A percentile compares a stretch with the other conserved stretches of the same genome.
Conservation (phyloP, 2,113 vertebrate species). For the Eurystomus gularis region DNA sequence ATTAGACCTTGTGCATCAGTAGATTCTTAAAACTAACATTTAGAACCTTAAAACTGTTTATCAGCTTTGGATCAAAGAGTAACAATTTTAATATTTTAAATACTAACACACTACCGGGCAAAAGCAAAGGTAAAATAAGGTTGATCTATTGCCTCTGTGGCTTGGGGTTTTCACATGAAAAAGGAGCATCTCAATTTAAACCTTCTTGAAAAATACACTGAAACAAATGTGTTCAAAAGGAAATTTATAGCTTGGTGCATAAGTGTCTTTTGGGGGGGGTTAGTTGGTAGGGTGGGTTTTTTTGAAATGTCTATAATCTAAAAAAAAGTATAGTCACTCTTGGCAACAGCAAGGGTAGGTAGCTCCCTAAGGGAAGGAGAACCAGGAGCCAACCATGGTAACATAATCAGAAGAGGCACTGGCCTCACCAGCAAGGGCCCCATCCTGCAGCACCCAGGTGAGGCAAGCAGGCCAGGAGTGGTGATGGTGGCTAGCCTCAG, state of each 20-base stretch:
- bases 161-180: neutral
- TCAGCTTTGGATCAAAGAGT: neutral
- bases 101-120: neutral
- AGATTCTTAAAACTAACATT: neutral
- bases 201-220: neutral
- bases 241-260: neutral
- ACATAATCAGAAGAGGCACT: neutral
- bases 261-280: neutral
- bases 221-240: neutral
- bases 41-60: neutral
- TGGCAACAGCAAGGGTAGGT: neutral
- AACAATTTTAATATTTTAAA: neutral
- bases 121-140: neutral
- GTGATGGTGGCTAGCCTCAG: neutral
- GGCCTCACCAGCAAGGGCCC: neutral
- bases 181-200: neutral
- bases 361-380: neutral
- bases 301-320: neutral
- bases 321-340: neutral
- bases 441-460: accelerated
- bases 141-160: neutral
- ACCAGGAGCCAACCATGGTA: neutral
- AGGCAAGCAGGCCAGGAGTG: neutral
- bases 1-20: neutral
- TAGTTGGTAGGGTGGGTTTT: accelerated